phyloP scores from a whole-genome alignment of 2,888 invertebrate species.

The Hirtodrosophila cameraria region DNA sequence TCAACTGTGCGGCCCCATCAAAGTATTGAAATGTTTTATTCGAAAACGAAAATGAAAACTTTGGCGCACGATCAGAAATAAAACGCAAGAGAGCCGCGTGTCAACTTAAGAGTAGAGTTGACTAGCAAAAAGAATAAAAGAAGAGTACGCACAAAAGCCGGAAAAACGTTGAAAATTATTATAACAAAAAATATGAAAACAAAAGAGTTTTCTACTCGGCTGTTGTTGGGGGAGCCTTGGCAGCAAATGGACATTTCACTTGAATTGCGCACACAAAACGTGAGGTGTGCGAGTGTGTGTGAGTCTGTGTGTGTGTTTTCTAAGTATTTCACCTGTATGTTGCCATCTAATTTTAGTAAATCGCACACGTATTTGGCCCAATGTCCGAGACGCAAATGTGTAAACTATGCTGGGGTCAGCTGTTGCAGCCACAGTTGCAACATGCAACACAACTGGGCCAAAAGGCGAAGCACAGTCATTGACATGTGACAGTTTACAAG shows the following conservation, averaged over 20 bases:
- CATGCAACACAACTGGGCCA: slow-evolving; percentile 62
- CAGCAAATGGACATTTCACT: slow-evolving; percentile 62
- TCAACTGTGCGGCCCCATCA: slow-evolving; percentile 67
- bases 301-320: slow-evolving; percentile 22
- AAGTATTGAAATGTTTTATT: slow-evolving; percentile 77
- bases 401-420: slow-evolving; percentile 78
- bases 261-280: slow-evolving; percentile 60
- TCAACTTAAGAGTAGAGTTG: slow-evolving; percentile 24
- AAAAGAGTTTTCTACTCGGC: slow-evolving; percentile 33
- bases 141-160: slow-evolving; percentile 49
- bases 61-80: slow-evolving; percentile 71
- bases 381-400: slow-evolving; percentile 69
- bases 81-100: slow-evolving; percentile 56
- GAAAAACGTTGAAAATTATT: slow-evolving; percentile 54
- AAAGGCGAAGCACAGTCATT: slow-evolving; percentile 78
- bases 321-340: slow-evolving; percentile 64
- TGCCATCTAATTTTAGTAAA: slow-evolving; percentile 70
- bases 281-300: slow-evolving; percentile 8
- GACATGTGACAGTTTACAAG: slow-evolving; percentile 69
- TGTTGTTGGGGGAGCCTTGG: slow-evolving; percentile 50
- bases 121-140: no score
- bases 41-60: slow-evolving; percentile 57
- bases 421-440: slow-evolving; percentile 32
- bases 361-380: slow-evolving; percentile 79
- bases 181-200: slow-evolving; percentile 40